Evolutionary conservation across 2,888 invertebrate species (phyloP).

Genomic region (Orthosia incerta): DNA sequence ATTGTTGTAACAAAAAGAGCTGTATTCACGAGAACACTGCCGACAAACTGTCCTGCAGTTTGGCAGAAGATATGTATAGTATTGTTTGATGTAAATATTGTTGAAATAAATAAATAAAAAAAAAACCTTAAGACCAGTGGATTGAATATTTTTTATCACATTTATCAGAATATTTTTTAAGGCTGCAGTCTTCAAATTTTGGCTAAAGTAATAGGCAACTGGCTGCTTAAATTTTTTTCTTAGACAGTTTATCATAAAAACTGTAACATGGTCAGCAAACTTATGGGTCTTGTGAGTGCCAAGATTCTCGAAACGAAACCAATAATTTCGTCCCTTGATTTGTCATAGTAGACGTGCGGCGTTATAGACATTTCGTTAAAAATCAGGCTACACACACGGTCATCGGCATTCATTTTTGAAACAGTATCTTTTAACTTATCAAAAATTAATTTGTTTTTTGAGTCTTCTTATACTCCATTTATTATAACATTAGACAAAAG

Average conservation of each 20-base stretch:
- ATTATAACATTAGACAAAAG: no score
- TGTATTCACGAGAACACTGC: no score
- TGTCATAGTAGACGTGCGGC: conserved; percentile 1
- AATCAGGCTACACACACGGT: not conserved
- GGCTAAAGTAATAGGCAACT: conserved; percentile 1
- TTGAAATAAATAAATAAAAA: no score
- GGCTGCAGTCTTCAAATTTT: not conserved
- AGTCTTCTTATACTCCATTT: no score
- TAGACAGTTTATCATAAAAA: not conserved
- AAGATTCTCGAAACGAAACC: conserved; percentile 5
- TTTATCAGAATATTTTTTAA: not conserved
- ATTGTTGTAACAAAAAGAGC: no score
- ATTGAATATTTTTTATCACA: not conserved
- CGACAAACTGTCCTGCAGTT: no score
- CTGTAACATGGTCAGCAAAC: conserved; percentile 5
- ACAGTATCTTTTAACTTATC: not conserved
- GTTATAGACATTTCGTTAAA: conserved; percentile 12
- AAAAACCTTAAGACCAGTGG: not conserved
- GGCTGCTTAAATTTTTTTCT: not conserved
- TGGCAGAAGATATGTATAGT: no score
- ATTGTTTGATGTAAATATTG: no score
- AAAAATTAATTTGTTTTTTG: not conserved
- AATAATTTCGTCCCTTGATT: no score
- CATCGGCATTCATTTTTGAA: conserved; percentile 3
- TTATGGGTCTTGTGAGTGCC: conserved; percentile 7